phyloP scores from a whole-genome alignment of 2,113 vertebrate species.

The Nycticorax nycticorax region DNA sequence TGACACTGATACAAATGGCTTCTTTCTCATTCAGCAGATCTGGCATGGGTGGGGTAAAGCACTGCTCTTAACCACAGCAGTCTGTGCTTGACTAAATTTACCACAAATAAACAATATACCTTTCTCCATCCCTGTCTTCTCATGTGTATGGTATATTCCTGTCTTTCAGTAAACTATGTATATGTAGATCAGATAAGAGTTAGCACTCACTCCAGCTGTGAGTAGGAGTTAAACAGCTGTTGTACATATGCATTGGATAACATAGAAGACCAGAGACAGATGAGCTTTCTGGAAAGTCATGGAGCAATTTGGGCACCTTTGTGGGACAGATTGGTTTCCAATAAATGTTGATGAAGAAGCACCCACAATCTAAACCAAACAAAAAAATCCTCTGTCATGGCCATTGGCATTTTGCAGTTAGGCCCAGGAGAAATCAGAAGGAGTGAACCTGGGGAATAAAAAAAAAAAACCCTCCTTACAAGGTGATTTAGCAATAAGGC shows the following conservation, averaged over 20 bases:
- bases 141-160: not conserved
- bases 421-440: not conserved
- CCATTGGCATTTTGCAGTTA: not conserved
- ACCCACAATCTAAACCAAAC: not conserved
- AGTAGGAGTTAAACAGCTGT: not conserved
- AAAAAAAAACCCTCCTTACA: not conserved
- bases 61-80: not conserved
- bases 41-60: not conserved
- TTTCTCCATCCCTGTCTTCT: not conserved
- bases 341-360: not conserved
- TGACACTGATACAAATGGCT: not conserved
- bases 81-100: not conserved
- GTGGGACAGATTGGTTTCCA: not conserved
- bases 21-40: not conserved
- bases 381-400: not conserved
- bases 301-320: not conserved
- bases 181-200: not conserved
- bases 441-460: not conserved
- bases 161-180: not conserved
- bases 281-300: not conserved
- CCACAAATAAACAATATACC: not conserved
- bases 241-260: not conserved
- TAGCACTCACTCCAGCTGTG: not conserved
- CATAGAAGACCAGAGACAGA: not conserved
- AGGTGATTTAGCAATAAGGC: conserved; percentile 33